A percentile compares a stretch with the other conserved stretches of the same genome.
phyloP scores from a whole-genome alignment of 2,888 invertebrate species.

The Byasa hedistus region DNA sequence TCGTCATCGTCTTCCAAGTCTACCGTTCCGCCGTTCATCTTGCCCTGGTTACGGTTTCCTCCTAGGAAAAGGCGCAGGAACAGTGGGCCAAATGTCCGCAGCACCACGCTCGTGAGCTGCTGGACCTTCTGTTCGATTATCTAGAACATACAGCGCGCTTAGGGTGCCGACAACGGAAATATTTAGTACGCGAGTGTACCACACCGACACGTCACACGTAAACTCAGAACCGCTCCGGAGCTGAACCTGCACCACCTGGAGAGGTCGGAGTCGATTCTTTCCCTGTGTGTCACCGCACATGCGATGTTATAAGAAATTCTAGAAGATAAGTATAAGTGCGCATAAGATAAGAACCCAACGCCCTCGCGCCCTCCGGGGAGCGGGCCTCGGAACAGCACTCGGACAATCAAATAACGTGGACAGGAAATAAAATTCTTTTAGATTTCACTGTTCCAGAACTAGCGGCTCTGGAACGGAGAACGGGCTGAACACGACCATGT shows the following conservation, averaged over 20 bases:
- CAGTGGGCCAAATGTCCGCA: constrained; percentile 87
- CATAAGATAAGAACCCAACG: too few species aligned
- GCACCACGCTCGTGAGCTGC: constrained; percentile 84
- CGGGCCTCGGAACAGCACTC: too few species aligned
- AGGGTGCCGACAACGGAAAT: constrained; percentile 40
- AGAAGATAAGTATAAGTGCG: too few species aligned
- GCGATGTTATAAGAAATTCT: too few species aligned
- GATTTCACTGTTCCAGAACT: too few species aligned
- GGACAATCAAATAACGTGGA: too few species aligned
- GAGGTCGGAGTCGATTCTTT: too few species aligned
- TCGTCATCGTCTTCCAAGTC: constrained; percentile 77
- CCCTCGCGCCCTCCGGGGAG: too few species aligned
- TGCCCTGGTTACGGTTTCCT: constrained; percentile 67
- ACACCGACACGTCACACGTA: not conserved
- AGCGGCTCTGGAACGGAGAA: too few species aligned
- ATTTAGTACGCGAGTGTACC: constrained; percentile 2
- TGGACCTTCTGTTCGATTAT: constrained; percentile 89
- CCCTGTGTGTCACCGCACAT: too few species aligned
- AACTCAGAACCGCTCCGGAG: not conserved
- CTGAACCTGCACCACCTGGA: too few species aligned
- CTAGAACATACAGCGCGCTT: constrained; percentile 76
- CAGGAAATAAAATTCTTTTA: too few species aligned
- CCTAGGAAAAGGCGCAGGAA: constrained; percentile 83
- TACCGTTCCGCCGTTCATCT: constrained; percentile 58
- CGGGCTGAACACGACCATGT: not conserved